These are phyloP conservation scores for Pheosia gnoma DNA, from an alignment of 2,888 invertebrate species.

Conservation along the genomic window DNA sequence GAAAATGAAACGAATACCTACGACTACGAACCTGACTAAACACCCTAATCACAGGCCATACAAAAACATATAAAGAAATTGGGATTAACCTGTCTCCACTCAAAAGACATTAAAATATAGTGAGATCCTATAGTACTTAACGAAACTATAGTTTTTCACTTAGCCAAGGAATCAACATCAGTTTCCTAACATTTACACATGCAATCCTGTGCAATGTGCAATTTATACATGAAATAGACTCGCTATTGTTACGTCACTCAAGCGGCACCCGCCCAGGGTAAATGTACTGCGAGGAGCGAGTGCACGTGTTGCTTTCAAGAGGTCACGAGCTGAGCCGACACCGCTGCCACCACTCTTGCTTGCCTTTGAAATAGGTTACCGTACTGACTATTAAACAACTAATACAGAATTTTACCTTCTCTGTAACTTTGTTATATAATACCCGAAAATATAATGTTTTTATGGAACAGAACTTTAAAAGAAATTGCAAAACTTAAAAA, in stretches of 20 bases:
- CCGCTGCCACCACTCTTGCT: conserved; percentile 10
- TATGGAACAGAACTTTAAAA: too few species aligned
- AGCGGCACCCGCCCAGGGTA: conserved; percentile 7
- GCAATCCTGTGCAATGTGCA: not conserved
- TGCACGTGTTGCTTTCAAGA: conserved; percentile 9
- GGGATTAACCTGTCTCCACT: too few species aligned
- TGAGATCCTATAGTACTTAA: too few species aligned
- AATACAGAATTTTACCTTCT: not conserved
- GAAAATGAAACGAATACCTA: too few species aligned
- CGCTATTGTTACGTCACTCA: conserved; percentile 5
- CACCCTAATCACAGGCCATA: too few species aligned
- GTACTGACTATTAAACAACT: conserved; percentile 6
- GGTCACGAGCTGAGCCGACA: conserved; percentile 28
- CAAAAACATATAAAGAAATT: too few species aligned
- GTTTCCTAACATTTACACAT: too few species aligned
- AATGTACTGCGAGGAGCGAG: conserved; percentile 11
- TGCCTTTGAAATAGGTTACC: conserved; percentile 24
- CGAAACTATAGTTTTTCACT: too few species aligned
- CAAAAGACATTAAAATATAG: too few species aligned
- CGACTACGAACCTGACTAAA: too few species aligned
- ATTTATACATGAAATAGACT: not conserved
- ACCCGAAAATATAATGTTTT: not conserved
- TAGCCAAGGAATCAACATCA: too few species aligned
- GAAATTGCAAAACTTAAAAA: too few species aligned
- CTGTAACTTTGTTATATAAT: not conserved